Evolutionary conservation across 2,797 vertebrate genomes (phyloP).

Genomic region (Chelidonichthys spinosus): DNA sequence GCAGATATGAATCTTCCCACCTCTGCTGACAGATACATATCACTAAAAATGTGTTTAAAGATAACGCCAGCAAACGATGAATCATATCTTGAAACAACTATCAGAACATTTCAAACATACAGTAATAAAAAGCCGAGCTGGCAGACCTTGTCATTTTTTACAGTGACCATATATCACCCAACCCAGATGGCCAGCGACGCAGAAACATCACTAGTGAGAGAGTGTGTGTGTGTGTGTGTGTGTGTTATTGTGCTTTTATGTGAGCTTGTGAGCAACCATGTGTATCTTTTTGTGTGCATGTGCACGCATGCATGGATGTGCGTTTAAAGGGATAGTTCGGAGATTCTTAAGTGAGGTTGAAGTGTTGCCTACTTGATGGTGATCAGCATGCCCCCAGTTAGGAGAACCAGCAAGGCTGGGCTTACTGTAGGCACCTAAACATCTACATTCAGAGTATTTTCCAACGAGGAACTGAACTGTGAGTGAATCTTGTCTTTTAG

Average conservation of each 20-base stretch:
- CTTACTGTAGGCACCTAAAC: too few relatives aligned
- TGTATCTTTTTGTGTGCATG: slow-evolving; percentile 13
- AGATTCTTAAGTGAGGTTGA: too few relatives aligned
- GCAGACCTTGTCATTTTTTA: slow-evolving; percentile 32
- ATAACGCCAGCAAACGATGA: neutral
- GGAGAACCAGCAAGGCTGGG: too few relatives aligned
- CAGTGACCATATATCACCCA: slow-evolving; percentile 38
- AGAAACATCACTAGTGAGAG: slow-evolving; percentile 40
- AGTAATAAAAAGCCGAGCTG: neutral
- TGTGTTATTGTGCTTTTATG: slow-evolving; percentile 10
- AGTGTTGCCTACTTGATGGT: too few relatives aligned
- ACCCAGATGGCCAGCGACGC: slow-evolving; percentile 55
- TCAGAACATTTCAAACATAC: neutral
- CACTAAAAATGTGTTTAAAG: neutral
- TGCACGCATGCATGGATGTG: slow-evolving; percentile 9
- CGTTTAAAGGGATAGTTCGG: slow-evolving; percentile 1
- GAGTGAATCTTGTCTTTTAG: too few relatives aligned
- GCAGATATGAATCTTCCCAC: neutral
- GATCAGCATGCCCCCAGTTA: too few relatives aligned
- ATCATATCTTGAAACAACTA: neutral
- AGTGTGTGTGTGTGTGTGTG: neutral
- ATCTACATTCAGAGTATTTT: too few relatives aligned
- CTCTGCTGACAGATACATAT: neutral
- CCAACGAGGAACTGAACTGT: too few relatives aligned
- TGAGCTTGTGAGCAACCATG: slow-evolving; percentile 25